These are phyloP conservation scores for Urocyon cinereoargenteus DNA, from an alignment of 2,797 vertebrate species.

Conservation along the genomic window DNA sequence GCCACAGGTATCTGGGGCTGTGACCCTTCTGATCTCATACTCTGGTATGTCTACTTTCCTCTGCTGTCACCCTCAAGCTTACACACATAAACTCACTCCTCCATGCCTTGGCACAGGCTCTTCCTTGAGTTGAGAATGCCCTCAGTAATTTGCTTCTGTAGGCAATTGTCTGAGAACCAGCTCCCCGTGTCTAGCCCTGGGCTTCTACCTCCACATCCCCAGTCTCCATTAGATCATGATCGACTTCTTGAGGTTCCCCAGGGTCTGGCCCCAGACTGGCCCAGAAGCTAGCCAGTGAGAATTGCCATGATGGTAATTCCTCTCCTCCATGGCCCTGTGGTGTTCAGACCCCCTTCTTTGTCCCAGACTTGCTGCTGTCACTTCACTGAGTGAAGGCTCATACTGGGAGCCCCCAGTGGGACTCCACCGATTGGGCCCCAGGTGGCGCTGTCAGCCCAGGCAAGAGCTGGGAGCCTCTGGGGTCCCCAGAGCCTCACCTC, in stretches of 20 bases:
- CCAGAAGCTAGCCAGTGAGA: not conserved
- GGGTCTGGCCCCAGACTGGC: not conserved
- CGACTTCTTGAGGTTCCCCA: not conserved
- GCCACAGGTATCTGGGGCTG: not conserved
- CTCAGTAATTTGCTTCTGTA: too few species aligned
- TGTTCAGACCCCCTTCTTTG: not conserved
- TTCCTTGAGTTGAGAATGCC: not conserved
- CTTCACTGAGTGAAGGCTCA: not conserved
- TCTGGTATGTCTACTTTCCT: not conserved
- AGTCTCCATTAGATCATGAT: not conserved
- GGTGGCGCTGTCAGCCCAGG: conserved; percentile 69
- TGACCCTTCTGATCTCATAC: not conserved
- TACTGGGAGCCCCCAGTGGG: not conserved
- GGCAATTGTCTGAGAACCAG: not conserved
- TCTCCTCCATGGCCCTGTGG: not conserved
- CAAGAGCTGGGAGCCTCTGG: not conserved
- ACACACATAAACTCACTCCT: not conserved
- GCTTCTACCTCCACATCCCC: not conserved
- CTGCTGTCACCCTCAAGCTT: not conserved
- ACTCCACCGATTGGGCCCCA: not conserved
- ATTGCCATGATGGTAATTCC: not conserved
- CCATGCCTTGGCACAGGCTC: not conserved
- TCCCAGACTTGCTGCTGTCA: not conserved
- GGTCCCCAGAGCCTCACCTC: not conserved
- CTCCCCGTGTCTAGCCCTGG: not conserved